Base-by-base conservation (phyloP, 2,797 vertebrate genomes). In the Antrozous pallidus region DNA sequence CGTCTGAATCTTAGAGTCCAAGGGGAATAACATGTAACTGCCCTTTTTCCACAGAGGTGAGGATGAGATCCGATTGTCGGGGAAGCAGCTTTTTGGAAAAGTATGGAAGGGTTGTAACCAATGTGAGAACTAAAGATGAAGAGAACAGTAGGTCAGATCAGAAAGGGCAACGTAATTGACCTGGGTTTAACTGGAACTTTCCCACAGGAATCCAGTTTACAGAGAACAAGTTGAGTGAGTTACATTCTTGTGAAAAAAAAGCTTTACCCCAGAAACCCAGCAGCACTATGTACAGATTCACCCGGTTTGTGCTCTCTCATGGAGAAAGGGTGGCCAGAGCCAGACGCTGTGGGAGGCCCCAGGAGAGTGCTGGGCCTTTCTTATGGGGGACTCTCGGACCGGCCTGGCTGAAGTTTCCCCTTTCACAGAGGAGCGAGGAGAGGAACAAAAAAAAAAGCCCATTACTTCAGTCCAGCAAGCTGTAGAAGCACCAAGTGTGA, bases 221-320 rank as follows among this genome's bases (percentile, higher is more conserved):
- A 31, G 84, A 89, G 65, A 97, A 58, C 45, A 82, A 51, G 9
- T 63, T 85, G 82, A 97, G 89, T 88, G 85, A 75, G n/a, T 74
- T 93, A 1, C 0, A 61, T 26, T 77, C 45, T 45, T 9, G 31
- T 94, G 90, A 85, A 90, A 54, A 89, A 89, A 83, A 65, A 61
- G 22, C 28, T 85, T 90, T 89, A 58, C 85, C 71, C 81, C 33
- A 36, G 56, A 95, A 90, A 94, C 87, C 85, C 78, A 83, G 85
- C 2, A 33, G 33, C 31, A 31, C 56, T 71, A 0, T 33, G 70
- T 70, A 93, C 80, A 65, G 8, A 56, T 86, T 33, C 49, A 65
- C 0, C 0, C 36, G 93, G 42, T 91, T 26, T 88, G 78, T 93
- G n/a, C 16, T 28, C 33, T 84, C 11, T 54, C 10, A 36, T 91